These are phyloP conservation scores for Turritopsis dohrnii DNA, from an alignment of 30 jellyfish, hydroid and myxozoan species.

Conservation along the genomic window DNA sequence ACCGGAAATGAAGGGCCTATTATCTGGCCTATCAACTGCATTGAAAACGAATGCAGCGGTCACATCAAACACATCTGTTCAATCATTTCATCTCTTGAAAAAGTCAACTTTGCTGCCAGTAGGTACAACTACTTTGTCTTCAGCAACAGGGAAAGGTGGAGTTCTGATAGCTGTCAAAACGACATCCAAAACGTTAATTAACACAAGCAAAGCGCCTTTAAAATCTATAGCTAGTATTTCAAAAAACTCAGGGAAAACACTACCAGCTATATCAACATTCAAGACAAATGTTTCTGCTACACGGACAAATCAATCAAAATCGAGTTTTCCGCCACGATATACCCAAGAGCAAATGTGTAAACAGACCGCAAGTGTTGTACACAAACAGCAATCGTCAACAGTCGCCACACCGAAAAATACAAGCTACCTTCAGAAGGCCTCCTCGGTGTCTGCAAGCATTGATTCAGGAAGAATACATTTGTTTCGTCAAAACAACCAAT, in stretches of 20 bases:
- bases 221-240: background rate
- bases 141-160: background rate
- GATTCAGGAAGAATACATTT: slow-evolving; percentile 12
- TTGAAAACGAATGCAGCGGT: slow-evolving; percentile 1
- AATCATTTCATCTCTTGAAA: slow-evolving; percentile 7
- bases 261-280: slow-evolving; percentile 14
- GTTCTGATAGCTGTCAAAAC: slow-evolving; percentile 18
- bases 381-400: background rate
- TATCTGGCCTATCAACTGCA: slow-evolving; percentile 18
- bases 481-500: background rate
- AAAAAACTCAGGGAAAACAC: background rate
- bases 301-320: background rate
- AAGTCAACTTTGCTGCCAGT: slow-evolving; percentile 1
- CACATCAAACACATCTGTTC: background rate
- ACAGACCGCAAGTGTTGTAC: background rate
- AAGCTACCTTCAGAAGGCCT: background rate
- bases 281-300: background rate
- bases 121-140: background rate
- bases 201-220: background rate
- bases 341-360: background rate
- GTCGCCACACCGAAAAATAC: background rate
- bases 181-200: background rate
- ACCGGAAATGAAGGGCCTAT: slow-evolving; percentile 22
- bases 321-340: background rate
- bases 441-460: slow-evolving; percentile 6